Percentiles rank a stretch among this genome's conserved stretches.
These are phyloP conservation scores for Notolepis coatsorum DNA, from an alignment of 2,797 vertebrate genomes.

Conservation along the genomic window DNA sequence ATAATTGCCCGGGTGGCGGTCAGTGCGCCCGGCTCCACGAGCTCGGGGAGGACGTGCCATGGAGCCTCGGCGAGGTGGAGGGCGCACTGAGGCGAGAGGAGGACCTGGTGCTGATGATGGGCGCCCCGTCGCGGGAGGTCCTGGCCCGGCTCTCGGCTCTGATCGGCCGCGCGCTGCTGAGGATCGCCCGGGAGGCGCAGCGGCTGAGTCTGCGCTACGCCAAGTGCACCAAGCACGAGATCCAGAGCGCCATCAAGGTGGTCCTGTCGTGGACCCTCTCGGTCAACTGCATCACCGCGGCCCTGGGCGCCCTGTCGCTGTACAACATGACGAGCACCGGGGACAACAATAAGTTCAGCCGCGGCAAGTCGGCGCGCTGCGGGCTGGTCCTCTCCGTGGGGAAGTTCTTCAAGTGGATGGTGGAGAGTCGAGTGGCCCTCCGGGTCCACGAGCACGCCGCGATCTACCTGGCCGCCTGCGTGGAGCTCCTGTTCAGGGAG, in stretches of 20 bases:
- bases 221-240: constrained; percentile 85
- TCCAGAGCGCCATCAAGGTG: constrained; percentile 84
- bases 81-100: constrained; percentile 79
- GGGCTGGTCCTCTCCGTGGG: constrained; percentile 85
- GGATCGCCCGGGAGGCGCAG: constrained; percentile 84
- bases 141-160: constrained; percentile 78
- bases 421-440: constrained; percentile 83
- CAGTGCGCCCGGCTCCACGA: constrained; percentile 84
- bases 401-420: constrained; percentile 88
- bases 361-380: constrained; percentile 82
- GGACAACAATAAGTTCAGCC: constrained; percentile 81
- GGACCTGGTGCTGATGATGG: constrained; percentile 62
- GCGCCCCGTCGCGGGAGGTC: constrained; percentile 72
- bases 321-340: constrained; percentile 87
- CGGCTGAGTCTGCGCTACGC: constrained; percentile 84
- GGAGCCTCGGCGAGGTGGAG: constrained; percentile 85
- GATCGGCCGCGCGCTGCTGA: constrained; percentile 79
- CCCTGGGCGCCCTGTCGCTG: constrained; percentile 82
- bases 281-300: constrained; percentile 83
- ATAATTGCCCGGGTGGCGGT: constrained; percentile 83
- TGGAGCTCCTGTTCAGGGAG: constrained; percentile 84
- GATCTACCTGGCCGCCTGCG: constrained; percentile 84
- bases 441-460: constrained; percentile 86
- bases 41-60: constrained; percentile 85
- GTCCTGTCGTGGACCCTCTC: constrained; percentile 87